Evolutionary conservation across 1,140 invertebrate species (phyloP), one percentile per base, ranked within the genome.

Genomic region (Nephotettix cincticeps): DNA sequence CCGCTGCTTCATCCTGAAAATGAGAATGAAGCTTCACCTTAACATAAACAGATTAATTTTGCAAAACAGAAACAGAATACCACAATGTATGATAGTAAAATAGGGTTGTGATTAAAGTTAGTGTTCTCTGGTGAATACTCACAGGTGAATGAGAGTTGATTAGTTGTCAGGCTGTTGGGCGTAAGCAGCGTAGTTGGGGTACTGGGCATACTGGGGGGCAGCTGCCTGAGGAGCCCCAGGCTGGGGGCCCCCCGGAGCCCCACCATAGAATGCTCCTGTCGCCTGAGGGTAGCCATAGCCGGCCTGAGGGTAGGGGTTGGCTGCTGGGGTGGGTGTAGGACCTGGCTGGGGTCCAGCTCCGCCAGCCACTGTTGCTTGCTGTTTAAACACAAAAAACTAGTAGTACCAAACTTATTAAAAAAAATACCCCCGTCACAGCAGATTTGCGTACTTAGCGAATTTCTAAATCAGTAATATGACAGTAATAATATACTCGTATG

Each of bases 101-200:
- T n/a, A n/a, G n/a, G n/a, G n/a, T n/a, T n/a, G n/a, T n/a, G n/a
- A n/a, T n/a, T n/a, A n/a, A n/a, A n/a, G n/a, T n/a, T n/a, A n/a
- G n/a, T n/a, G n/a, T n/a, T n/a, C n/a, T n/a, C n/a, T 6, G 32
- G 32, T 6, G 32, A 14, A 36, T 36, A 36, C 32, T 36, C 14
- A 36, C 32, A 36, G 14, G 32, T 36, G 32, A 36, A n/a, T 14
- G 14, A 36, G 32, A 36, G 4, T 4, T 51, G 23, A 11, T 61
- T 61, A 61, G 40, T 65, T 65, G 30, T 67, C 64, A 67, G 64
- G 32, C 36, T 67, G 64, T 21, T 13, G 17, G 19, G 64, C 19
- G 40, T 67, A 67, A 40, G 64, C 64, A 13, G 68, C 68, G 27
- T 70, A 70, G 54, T 63, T 63, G 32, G 68, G 68, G 23, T 61